phyloP scores from a whole-genome alignment of 2,797 vertebrate genomes.

The Chrosomus eos region DNA sequence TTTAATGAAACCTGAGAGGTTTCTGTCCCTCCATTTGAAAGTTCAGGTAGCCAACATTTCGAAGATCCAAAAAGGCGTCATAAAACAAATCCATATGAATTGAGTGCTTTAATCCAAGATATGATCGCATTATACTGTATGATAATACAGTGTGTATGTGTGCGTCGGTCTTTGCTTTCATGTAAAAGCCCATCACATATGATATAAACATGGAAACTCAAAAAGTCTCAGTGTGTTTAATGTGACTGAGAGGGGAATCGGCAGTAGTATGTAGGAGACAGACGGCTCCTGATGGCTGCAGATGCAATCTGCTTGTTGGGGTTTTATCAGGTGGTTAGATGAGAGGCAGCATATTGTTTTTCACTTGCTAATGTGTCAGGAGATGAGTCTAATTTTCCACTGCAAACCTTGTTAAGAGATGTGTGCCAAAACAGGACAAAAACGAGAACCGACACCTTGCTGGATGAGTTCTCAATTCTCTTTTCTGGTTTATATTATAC shows the following conservation, averaged over 20 bases:
- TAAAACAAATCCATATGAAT: neutral
- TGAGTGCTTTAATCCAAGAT: neutral
- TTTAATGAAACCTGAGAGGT: neutral
- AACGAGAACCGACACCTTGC: neutral
- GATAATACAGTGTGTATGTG: too few species aligned
- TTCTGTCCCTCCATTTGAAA: neutral
- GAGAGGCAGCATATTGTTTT: conserved; percentile 43
- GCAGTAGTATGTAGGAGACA: conserved; percentile 6
- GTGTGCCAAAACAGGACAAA: conserved; percentile 22
- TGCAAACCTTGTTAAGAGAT: conserved; percentile 21
- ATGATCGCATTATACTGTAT: too few species aligned
- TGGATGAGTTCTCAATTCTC: neutral
- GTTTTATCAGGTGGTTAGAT: conserved; percentile 53
- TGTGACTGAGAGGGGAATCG: neutral
- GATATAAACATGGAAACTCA: neutral
- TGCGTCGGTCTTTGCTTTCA: too few species aligned
- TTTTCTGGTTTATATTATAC: neutral
- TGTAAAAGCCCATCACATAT: neutral
- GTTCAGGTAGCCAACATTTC: neutral
- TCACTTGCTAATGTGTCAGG: conserved; percentile 33
- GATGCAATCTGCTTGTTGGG: conserved; percentile 30
- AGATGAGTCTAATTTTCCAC: conserved; percentile 41
- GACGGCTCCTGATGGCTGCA: neutral
- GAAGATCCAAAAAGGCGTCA: neutral
- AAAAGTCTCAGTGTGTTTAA: neutral